Percentiles rank a stretch among this genome's conserved stretches.
These are phyloP conservation scores for Drosophila grimshawi DNA, from an alignment of 1,140 invertebrate genomes.

Conservation along the genomic window DNA sequence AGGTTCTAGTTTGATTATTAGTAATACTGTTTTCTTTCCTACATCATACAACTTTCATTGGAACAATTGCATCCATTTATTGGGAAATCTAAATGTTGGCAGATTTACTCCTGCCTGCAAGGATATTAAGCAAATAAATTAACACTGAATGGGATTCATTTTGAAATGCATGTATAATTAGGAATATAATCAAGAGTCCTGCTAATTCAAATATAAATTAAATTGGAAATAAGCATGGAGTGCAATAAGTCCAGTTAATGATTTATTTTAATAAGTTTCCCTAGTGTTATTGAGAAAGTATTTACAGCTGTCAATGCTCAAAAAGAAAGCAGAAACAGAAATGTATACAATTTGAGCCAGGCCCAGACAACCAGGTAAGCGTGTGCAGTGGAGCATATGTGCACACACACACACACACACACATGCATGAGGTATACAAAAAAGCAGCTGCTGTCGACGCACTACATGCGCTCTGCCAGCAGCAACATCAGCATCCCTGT, in stretches of 20 bases:
- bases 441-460: slow-evolving; percentile 68
- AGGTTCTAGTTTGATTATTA: too few relatives aligned
- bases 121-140: too few relatives aligned
- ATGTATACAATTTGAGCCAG: slow-evolving; percentile 16
- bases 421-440: slow-evolving; percentile 35
- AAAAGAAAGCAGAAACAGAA: slow-evolving; percentile 8
- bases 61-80: too few relatives aligned
- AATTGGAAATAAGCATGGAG: not conserved
- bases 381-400: slow-evolving; percentile 38
- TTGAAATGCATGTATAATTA: not conserved
- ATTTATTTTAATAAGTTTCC: not conserved
- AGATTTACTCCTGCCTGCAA: too few relatives aligned
- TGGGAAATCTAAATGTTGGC: too few relatives aligned
- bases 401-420: not conserved
- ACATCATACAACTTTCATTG: too few relatives aligned
- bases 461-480: slow-evolving; percentile 21
- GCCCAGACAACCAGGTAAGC: slow-evolving; percentile 37
- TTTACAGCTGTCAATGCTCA: slow-evolving; percentile 41
- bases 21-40: too few relatives aligned
- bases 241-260: not conserved
- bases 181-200: not conserved
- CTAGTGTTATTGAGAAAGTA: not conserved
- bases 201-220: not conserved
- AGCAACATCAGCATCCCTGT: slow-evolving; percentile 16
- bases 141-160: too few relatives aligned